These are phyloP conservation scores for Acleris cristana DNA, from an alignment of 2,888 invertebrate genomes.

Conservation along the genomic window DNA sequence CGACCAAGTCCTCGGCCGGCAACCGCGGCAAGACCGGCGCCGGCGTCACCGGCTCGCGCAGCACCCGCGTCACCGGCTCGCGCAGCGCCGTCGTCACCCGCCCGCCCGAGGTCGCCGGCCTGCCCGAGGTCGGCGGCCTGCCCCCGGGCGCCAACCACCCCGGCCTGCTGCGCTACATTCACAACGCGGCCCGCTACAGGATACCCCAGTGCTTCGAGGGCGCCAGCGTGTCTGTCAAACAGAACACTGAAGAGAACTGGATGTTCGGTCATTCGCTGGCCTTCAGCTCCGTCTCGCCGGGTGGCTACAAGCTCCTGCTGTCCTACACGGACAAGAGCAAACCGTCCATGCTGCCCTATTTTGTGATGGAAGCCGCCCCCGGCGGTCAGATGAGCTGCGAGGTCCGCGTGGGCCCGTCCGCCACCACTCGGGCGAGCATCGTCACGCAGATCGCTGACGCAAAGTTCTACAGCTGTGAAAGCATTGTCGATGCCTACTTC, in stretches of 20 bases:
- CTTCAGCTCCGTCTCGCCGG: conserved; percentile 78
- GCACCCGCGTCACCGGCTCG: conserved; percentile 74
- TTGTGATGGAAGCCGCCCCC: conserved; percentile 77
- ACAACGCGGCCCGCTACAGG: conserved; percentile 72
- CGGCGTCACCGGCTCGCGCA: conserved; percentile 74
- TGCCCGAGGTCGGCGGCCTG: conserved; percentile 52
- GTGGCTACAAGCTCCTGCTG: conserved; percentile 72
- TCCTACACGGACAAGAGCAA: conserved; percentile 69
- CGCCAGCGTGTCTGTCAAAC: conserved; percentile 68
- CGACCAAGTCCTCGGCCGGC: conserved; percentile 48
- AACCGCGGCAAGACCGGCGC: conserved; percentile 77
- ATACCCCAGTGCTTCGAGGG: conserved; percentile 80
- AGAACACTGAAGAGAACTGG: conserved; percentile 65
- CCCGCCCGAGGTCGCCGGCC: no score
- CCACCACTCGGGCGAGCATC: conserved; percentile 65
- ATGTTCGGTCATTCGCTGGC: conserved; percentile 71
- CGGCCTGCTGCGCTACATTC: conserved; percentile 72
- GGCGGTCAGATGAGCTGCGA: conserved; percentile 78
- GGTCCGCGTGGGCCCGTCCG: conserved; percentile 68
- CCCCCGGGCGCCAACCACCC: conserved; percentile 66
- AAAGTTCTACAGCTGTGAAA: conserved; percentile 73
- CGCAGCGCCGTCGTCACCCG: no score
- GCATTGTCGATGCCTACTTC: conserved; percentile 73
- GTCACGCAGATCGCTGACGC: conserved; percentile 72
- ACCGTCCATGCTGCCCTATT: conserved; percentile 65